A percentile compares a stretch with the other conserved stretches of the same genome.
phyloP scores from a whole-genome alignment of 2,113 vertebrate species.

The Hoplias malabaricus region DNA sequence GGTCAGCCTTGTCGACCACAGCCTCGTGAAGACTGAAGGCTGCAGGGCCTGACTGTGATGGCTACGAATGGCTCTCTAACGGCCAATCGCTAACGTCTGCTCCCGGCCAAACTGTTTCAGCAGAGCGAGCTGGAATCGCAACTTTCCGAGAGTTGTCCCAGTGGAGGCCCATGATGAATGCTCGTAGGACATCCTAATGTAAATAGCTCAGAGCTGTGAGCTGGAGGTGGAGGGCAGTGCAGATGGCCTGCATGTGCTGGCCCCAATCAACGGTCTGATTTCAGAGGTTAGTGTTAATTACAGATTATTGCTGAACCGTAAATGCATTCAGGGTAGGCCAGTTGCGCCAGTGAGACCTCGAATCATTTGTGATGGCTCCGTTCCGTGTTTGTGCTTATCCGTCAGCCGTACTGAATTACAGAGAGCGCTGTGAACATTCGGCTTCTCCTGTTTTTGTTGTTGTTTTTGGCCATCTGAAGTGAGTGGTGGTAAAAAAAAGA shows the following conservation, averaged over 20 bases:
- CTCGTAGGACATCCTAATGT: constrained; percentile 42
- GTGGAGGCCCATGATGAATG: constrained; percentile 42
- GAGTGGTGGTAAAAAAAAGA: not conserved
- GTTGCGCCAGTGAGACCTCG: constrained; percentile 27
- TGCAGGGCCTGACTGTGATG: constrained; percentile 34
- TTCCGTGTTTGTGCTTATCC: constrained; percentile 21
- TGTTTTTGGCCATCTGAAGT: not conserved
- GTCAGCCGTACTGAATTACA: constrained; percentile 4
- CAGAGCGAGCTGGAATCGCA: constrained; percentile 13
- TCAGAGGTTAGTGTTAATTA: constrained; percentile 57
- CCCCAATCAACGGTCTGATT: constrained; percentile 45
- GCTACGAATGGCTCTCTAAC: constrained; percentile 46
- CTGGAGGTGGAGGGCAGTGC: constrained; percentile 35
- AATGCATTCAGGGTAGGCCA: constrained; percentile 40
- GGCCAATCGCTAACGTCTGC: constrained; percentile 44
- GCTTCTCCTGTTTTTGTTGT: constrained; percentile 15
- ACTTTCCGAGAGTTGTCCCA: constrained; percentile 25
- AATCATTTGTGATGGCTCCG: constrained; percentile 40
- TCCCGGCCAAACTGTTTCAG: constrained; percentile 38
- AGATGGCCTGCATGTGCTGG: constrained; percentile 53
- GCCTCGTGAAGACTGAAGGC: not conserved
- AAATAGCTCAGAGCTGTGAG: constrained; percentile 46
- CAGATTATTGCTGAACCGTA: constrained; percentile 56
- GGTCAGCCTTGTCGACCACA: constrained; percentile 33
- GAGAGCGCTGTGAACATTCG: constrained; percentile 21